These are phyloP conservation scores for Silurus glanis DNA, from an alignment of 2,113 vertebrate species.

Conservation along the genomic window DNA sequence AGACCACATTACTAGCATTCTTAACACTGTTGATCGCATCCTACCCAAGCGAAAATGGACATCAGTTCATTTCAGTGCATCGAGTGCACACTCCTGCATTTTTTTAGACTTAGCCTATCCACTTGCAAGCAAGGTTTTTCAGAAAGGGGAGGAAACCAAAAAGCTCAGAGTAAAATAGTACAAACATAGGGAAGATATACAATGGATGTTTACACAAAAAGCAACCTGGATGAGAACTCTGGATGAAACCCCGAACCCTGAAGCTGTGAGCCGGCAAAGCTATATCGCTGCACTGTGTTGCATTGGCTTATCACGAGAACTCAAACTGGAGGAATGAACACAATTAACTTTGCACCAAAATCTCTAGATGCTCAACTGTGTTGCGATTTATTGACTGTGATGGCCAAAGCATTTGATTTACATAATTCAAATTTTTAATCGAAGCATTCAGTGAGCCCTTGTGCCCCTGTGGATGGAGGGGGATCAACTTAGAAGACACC, in stretches of 20 bases:
- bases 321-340: not conserved
- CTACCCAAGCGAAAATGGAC: not conserved
- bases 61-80: not conserved
- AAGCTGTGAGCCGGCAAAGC: not conserved
- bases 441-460: not conserved
- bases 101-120: not conserved
- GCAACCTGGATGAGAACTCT: not conserved
- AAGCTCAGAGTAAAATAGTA: not conserved
- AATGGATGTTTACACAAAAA: not conserved
- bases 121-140: not conserved
- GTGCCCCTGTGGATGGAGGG: not conserved
- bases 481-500: not conserved
- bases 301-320: not conserved
- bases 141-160: not conserved
- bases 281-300: not conserved
- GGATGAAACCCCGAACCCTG: not conserved
- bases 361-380: not conserved
- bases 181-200: not conserved
- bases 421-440: not conserved
- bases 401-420: not conserved
- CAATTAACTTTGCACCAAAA: not conserved
- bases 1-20: too few relatives aligned
- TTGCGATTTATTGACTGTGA: not conserved
- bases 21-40: not conserved
- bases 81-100: not conserved